Percentiles rank a stretch among this genome's conserved stretches.
phyloP scores from a whole-genome alignment of 1,140 invertebrate species.

The Acromyrmex charruanus region DNA sequence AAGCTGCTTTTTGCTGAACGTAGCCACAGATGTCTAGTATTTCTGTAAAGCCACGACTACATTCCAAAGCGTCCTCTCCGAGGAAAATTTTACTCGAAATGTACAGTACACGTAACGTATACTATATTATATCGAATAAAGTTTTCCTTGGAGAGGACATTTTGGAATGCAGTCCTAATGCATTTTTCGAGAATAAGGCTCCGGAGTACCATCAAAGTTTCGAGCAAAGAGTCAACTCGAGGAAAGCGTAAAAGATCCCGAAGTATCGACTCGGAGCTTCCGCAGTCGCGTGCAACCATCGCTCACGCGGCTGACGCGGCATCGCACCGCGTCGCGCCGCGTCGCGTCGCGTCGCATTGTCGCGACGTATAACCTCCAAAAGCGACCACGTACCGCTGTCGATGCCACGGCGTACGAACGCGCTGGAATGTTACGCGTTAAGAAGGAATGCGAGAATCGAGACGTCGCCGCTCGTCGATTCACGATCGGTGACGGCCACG shows the following conservation, averaged over 20 bases:
- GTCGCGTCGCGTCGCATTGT: slow-evolving; percentile 31
- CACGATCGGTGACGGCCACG: not conserved
- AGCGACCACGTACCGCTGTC: not conserved
- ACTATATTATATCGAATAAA: too few species aligned
- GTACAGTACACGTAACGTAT: too few species aligned
- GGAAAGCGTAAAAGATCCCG: not conserved
- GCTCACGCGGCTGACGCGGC: slow-evolving; percentile 14
- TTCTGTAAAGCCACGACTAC: too few species aligned
- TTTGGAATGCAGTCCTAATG: too few species aligned
- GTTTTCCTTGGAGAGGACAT: too few species aligned
- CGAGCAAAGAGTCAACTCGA: not conserved
- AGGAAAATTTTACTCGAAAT: too few species aligned
- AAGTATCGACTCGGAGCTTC: slow-evolving; percentile 32
- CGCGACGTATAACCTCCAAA: slow-evolving; percentile 52
- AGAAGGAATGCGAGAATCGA: not conserved
- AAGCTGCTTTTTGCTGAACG: too few species aligned
- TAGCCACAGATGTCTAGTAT: too few species aligned
- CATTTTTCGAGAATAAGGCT: too few species aligned
- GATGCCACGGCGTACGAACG: not conserved
- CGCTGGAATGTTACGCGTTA: not conserved
- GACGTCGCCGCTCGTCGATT: not conserved
- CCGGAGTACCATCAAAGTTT: too few species aligned
- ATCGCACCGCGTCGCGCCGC: not conserved
- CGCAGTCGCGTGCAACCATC: not conserved
- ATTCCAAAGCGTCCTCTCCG: too few species aligned